Conservation (phyloP, 2,888 invertebrate species). For the Meandrusa payeni region DNA sequence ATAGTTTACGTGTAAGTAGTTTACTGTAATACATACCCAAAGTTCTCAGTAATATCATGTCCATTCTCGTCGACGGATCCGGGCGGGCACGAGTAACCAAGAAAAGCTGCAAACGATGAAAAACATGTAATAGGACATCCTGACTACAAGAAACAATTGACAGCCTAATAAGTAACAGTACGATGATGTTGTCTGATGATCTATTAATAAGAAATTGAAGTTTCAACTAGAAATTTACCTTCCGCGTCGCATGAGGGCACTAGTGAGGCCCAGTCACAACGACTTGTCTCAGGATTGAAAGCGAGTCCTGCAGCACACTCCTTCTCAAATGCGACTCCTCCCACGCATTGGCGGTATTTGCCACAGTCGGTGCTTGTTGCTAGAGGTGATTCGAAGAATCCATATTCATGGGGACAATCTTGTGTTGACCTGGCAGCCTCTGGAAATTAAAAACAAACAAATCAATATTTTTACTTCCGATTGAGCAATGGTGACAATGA, state of each 20-base stretch:
- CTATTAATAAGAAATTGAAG: neutral
- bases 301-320: conserved; percentile 90
- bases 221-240: conserved; percentile 50
- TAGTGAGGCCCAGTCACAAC: conserved; percentile 92
- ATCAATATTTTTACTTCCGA: too few species aligned
- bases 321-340: conserved; percentile 81
- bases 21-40: conserved; percentile 9
- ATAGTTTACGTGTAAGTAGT: neutral
- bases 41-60: conserved; percentile 21
- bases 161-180: too few species aligned
- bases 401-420: conserved; percentile 89
- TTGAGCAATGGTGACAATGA: too few species aligned
- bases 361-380: conserved; percentile 79
- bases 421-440: conserved; percentile 85
- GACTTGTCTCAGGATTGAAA: conserved; percentile 83
- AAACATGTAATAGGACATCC: too few species aligned
- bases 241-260: conserved; percentile 84
- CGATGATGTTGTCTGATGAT: neutral
- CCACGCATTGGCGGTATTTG: conserved; percentile 88
- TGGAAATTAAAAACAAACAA: conserved; percentile 45
- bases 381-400: conserved; percentile 81
- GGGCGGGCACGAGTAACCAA: conserved; percentile 43
- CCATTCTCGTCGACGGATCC: conserved; percentile 22
- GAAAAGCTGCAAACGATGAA: conserved; percentile 43
- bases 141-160: too few species aligned